Percentiles rank a stretch among this genome's conserved stretches.
Evolutionary conservation across 2,888 invertebrate species (phyloP).

Genomic region (Hoplodrina blanda): DNA sequence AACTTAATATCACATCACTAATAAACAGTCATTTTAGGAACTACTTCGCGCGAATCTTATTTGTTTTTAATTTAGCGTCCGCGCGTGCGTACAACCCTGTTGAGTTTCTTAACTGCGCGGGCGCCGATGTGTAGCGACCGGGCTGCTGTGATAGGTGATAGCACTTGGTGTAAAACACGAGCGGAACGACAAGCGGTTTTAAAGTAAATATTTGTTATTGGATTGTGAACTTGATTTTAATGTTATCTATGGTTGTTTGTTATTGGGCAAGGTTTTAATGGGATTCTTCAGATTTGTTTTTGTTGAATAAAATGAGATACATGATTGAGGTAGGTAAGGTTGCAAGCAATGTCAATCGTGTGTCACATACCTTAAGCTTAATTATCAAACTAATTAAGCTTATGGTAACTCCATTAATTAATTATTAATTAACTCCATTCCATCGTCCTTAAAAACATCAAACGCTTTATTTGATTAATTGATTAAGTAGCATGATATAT

Average conservation of each 20-base stretch:
- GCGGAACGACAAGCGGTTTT: slow-evolving; percentile 16
- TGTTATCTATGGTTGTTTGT: background rate
- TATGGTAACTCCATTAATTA: no score
- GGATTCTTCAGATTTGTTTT: background rate
- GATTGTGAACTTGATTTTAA: background rate
- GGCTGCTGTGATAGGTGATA: slow-evolving; percentile 54
- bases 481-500: no score
- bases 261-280: background rate
- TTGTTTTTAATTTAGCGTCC: slow-evolving; percentile 11
- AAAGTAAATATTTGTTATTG: background rate
- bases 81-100: slow-evolving; percentile 53
- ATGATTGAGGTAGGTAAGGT: background rate
- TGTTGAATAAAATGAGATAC: background rate
- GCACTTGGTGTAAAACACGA: slow-evolving; percentile 32
- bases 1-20: slow-evolving; percentile 38
- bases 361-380: no score
- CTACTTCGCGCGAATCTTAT: slow-evolving; percentile 32
- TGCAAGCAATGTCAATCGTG: no score
- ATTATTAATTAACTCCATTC: no score
- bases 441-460: no score
- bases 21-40: slow-evolving; percentile 30
- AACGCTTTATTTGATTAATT: no score
- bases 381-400: no score
- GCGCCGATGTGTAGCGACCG: slow-evolving; percentile 36
- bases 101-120: slow-evolving; percentile 56